These are phyloP conservation scores for Falco punctatus DNA, from an alignment of 2,113 vertebrate species.

Conservation along the genomic window DNA sequence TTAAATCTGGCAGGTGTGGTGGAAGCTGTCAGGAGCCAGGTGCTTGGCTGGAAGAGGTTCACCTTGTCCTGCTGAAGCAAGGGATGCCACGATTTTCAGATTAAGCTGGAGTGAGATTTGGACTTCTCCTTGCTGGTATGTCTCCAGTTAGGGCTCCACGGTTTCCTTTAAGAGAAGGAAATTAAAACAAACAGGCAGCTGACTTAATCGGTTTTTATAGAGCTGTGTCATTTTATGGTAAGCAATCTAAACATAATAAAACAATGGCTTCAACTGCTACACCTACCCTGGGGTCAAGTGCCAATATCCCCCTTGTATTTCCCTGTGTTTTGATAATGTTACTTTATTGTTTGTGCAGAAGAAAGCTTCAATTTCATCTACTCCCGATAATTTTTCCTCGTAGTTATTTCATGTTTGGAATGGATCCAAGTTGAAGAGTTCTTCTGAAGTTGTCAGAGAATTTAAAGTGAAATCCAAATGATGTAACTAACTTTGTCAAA, in stretches of 20 bases:
- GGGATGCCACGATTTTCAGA: too few species aligned
- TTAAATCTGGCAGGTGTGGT: background rate
- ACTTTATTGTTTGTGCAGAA: background rate
- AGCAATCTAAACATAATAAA: background rate
- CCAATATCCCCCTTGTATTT: background rate
- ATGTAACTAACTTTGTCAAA: background rate
- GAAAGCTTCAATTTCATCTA: background rate
- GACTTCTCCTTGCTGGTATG: background rate
- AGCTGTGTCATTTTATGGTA: background rate
- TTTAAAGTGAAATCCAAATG: background rate
- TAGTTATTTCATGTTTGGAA: background rate
- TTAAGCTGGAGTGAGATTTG: background rate
- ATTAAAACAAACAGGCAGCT: background rate
- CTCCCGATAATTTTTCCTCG: background rate
- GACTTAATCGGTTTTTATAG: background rate
- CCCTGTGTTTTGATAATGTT: background rate
- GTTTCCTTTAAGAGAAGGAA: background rate
- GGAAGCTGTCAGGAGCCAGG: background rate
- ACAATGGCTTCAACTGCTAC: background rate
- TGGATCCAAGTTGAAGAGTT: background rate
- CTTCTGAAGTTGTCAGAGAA: fast-evolving
- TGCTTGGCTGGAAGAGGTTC: background rate
- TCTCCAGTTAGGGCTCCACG: background rate
- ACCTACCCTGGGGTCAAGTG: background rate
- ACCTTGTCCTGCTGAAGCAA: background rate